Conservation (phyloP, 2,888 invertebrate species). For the Scaptomyza caliginosa region DNA sequence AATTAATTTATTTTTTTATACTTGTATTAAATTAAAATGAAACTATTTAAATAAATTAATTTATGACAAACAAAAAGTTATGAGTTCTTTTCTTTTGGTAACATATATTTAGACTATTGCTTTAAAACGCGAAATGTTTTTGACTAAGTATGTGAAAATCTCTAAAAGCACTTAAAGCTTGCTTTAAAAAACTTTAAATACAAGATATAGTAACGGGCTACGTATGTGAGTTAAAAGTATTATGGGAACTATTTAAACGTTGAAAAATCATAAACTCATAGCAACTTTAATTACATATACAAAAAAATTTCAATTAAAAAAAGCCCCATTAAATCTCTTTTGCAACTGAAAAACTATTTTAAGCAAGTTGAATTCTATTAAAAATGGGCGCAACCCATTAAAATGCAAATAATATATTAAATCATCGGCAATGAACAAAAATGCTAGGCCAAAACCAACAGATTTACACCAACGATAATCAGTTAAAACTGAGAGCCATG, state of each 20-base stretch:
- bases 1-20: constrained; percentile 76
- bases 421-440: not conserved
- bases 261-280: too few relatives aligned
- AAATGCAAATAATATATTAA: constrained; percentile 41
- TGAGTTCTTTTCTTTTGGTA: too few relatives aligned
- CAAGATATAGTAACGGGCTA: too few relatives aligned
- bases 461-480: constrained; percentile 37
- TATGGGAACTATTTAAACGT: too few relatives aligned
- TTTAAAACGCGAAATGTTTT: too few relatives aligned
- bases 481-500: constrained; percentile 47
- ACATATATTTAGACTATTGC: too few relatives aligned
- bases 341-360: constrained; percentile 12
- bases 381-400: constrained; percentile 38
- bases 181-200: too few relatives aligned
- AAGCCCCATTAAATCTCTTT: not conserved
- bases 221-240: too few relatives aligned
- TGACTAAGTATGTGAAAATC: too few relatives aligned
- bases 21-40: constrained; percentile 67
- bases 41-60: constrained; percentile 78
- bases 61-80: constrained; percentile 44
- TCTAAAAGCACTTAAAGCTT: too few relatives aligned
- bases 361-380: constrained; percentile 53
- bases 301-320: constrained; percentile 7
- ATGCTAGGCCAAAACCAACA: constrained; percentile 9
- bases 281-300: not conserved